Evolutionary conservation across 2,888 invertebrate species (phyloP).

Genomic region (Thalpophila matura): DNA sequence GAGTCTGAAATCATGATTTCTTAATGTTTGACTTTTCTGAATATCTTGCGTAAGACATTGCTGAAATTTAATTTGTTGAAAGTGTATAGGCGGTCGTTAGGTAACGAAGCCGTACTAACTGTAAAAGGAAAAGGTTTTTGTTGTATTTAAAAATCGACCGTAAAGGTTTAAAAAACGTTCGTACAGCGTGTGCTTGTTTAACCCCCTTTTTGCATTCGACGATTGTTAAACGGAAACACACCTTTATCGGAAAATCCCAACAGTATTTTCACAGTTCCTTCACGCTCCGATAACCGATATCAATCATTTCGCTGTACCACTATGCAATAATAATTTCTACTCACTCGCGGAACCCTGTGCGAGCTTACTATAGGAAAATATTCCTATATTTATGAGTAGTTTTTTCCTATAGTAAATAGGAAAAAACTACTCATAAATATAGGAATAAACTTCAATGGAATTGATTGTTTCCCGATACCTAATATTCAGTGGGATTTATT

Average conservation of each 20-base stretch:
- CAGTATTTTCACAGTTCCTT: constrained; percentile 32
- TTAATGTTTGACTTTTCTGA: constrained; percentile 64
- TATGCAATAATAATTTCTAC: constrained; percentile 44
- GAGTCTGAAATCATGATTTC: constrained; percentile 59
- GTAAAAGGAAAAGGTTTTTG: neutral
- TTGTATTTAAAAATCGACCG: constrained; percentile 25
- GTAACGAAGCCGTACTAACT: neutral
- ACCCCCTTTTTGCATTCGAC: constrained; percentile 37
- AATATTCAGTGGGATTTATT: constrained; percentile 39
- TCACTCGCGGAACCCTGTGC: constrained; percentile 39
- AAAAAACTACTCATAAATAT: constrained; percentile 47
- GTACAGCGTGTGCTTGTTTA: constrained; percentile 27
- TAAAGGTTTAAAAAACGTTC: constrained; percentile 27
- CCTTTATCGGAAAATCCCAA: constrained; percentile 36
- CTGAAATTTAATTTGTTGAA: constrained; percentile 29
- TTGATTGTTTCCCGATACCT: constrained; percentile 52
- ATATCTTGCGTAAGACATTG: constrained; percentile 42
- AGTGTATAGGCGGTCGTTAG: constrained; percentile 9
- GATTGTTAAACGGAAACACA: constrained; percentile 43
- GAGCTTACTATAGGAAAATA: constrained; percentile 23
- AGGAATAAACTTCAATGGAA: constrained; percentile 46
- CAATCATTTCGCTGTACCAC: constrained; percentile 34
- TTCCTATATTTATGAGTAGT: constrained; percentile 50
- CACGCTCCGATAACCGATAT: constrained; percentile 35
- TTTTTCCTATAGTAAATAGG: no score